Base-by-base conservation (phyloP, 2,888 invertebrate species). In the Rotaria macrura region DNA sequence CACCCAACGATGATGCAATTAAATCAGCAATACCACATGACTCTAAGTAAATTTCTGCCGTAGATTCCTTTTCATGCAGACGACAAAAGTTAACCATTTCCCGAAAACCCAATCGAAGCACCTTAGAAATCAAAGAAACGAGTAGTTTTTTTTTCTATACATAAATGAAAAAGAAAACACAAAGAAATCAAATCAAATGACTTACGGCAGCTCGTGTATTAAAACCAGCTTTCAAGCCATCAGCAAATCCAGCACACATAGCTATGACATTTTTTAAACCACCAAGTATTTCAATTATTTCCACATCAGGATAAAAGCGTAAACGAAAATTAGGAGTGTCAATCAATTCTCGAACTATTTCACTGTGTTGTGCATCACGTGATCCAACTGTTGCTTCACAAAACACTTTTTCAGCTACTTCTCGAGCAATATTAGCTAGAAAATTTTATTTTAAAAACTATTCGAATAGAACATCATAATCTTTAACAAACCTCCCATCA, bases 261-360 rank as follows among this genome's bases (percentile, higher is more conserved):
- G 97, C 99, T 4, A 99, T 97, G 89, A 99, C 95, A 91, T 99
- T 99, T 93, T 99, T 99, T 47, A 99, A 92, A 86, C 98, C 99
- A 85, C 99, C 99, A 91, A 99, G 99, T 87, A 97, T 94, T 93
- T 99, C 99, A 14, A 99, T 98, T 29, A 97, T 95, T 89, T 96
- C 95, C 87, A 95, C 95, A 91, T 99, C 99, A 88, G 95, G 95
- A 1, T 97, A 97, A 14, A 97, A 96, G 20, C 95, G 95, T 34
- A 97, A 96, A 88, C 97, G 93, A 92, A 99, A 99, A 91, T 96
- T 95, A 85, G 94, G 94, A 0, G 97, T 95, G 91, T 98, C 96
- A 90, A 99, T 95, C 89, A 97, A 92, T 90, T 95, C 94, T 89
- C 96, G 94, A 89, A 98, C 92, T 89, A 94, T 91, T 83, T 94